A percentile compares a stretch with the other conserved stretches of the same genome.
These are phyloP conservation scores for Acrossocheilus wenchowensis DNA, from an alignment of 2,797 vertebrate genomes.

Conservation along the genomic window DNA sequence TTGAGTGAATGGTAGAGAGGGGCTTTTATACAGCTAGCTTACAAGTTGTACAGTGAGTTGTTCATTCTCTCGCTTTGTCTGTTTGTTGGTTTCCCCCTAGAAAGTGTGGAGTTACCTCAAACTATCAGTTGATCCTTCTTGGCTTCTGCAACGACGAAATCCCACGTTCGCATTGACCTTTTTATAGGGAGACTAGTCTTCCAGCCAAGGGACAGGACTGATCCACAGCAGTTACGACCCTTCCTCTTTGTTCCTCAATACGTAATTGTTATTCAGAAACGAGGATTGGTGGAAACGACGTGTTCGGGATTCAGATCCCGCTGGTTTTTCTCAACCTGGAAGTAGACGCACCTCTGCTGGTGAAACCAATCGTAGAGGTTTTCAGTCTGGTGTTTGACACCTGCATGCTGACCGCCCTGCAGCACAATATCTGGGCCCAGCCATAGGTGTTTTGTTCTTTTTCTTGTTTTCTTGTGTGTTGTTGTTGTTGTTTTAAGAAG, in stretches of 20 bases:
- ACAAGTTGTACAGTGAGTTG: conserved; percentile 48
- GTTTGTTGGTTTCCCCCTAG: conserved; percentile 60
- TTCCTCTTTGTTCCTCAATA: conserved; percentile 50
- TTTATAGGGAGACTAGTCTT: conserved; percentile 67
- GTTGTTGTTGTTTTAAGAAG: conserved; percentile 53
- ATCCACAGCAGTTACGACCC: conserved; percentile 43
- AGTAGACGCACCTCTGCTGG: conserved; percentile 49
- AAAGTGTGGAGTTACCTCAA: conserved; percentile 61
- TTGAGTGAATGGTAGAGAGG: conserved; percentile 79
- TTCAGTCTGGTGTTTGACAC: conserved; percentile 48
- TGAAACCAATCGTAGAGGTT: conserved; percentile 55
- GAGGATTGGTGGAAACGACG: conserved; percentile 40
- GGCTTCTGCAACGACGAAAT: conserved; percentile 63
- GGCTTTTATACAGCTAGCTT: conserved; percentile 84
- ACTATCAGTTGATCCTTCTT: conserved; percentile 62
- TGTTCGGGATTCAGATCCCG: conserved; percentile 56
- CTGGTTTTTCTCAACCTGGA: conserved; percentile 58
- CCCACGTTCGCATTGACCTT: conserved; percentile 57
- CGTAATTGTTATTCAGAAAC: conserved; percentile 44
- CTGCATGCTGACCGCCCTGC: conserved; percentile 55
- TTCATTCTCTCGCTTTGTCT: conserved; percentile 55
- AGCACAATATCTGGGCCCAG: conserved; percentile 57
- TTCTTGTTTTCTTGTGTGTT: background rate
- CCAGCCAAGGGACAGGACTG: conserved; percentile 60
- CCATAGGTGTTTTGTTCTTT: conserved; percentile 46